phyloP scores from a whole-genome alignment of 2,797 vertebrate genomes.

The Typhlichthys eigenmanni region DNA sequence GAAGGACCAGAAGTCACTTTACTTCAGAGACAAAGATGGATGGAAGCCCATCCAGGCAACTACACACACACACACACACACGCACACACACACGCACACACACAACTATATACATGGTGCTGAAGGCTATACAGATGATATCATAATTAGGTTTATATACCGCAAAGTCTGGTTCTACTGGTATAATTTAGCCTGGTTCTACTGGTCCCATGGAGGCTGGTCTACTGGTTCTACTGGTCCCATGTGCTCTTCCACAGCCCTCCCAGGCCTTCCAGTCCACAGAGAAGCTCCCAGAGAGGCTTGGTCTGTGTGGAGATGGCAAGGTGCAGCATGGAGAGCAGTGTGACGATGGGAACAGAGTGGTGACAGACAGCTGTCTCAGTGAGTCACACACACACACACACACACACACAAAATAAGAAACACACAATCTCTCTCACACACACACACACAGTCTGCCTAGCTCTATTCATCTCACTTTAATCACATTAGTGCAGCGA shows the following conservation, averaged over 20 bases:
- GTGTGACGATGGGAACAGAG: constrained; percentile 91
- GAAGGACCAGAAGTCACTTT: constrained; percentile 92
- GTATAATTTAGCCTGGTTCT: too few species aligned
- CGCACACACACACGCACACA: background rate
- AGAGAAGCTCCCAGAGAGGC: constrained; percentile 76
- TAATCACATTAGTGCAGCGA: background rate
- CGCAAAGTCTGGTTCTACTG: too few species aligned
- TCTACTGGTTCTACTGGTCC: background rate
- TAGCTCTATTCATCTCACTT: constrained; percentile 2
- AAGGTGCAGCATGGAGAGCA: constrained; percentile 90
- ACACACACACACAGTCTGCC: constrained; percentile 5
- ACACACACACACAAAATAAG: constrained; percentile 44
- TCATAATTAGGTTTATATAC: too few species aligned
- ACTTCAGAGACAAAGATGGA: constrained; percentile 91
- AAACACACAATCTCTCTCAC: constrained; percentile 25
- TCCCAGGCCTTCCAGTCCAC: constrained; percentile 86
- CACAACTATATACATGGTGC: background rate
- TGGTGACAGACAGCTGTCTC: constrained; percentile 88
- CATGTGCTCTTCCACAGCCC: constrained; percentile 33
- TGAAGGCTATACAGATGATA: too few species aligned
- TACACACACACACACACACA: background rate
- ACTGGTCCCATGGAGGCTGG: background rate
- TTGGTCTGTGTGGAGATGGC: constrained; percentile 86
- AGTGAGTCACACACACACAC: constrained; percentile 79
- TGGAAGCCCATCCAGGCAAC: constrained; percentile 95